A percentile compares a stretch with the other conserved stretches of the same genome.
Evolutionary conservation across 2,888 invertebrate species (phyloP).

Genomic region (Gryllus longicercus): DNA sequence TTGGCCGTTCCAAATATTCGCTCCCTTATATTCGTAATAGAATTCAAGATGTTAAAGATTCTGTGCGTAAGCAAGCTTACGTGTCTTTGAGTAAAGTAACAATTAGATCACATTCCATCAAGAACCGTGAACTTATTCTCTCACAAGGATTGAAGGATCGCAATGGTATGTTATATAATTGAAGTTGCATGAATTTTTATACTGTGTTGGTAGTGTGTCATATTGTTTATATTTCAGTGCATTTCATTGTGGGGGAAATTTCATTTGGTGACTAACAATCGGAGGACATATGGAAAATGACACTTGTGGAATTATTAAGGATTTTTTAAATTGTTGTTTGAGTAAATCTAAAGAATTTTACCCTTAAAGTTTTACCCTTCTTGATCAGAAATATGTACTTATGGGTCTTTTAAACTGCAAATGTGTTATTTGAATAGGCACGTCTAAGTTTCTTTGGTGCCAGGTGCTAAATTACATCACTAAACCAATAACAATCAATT

Average conservation of each 20-base stretch:
- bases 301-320: too few relatives aligned
- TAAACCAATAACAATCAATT: too few relatives aligned
- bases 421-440: too few relatives aligned
- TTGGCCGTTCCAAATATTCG: slow-evolving; percentile 69
- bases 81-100: slow-evolving; percentile 53
- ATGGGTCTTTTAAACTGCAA: too few relatives aligned
- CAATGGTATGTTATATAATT: slow-evolving; percentile 39
- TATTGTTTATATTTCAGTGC: neutral
- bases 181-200: neutral
- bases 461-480: too few relatives aligned
- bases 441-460: too few relatives aligned
- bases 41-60: slow-evolving; percentile 72
- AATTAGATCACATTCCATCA: slow-evolving; percentile 58
- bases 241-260: neutral
- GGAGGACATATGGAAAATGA: too few relatives aligned
- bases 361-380: too few relatives aligned
- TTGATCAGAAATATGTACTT: too few relatives aligned
- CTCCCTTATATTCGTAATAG: slow-evolving; percentile 67
- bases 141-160: slow-evolving; percentile 62
- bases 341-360: too few relatives aligned
- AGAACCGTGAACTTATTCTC: slow-evolving; percentile 60
- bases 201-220: neutral
- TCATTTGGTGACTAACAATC: neutral
- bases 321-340: too few relatives aligned
- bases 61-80: slow-evolving; percentile 63